Evolutionary conservation across 2,113 vertebrate genomes (phyloP).

Genomic region (Sisor rabdophorus): DNA sequence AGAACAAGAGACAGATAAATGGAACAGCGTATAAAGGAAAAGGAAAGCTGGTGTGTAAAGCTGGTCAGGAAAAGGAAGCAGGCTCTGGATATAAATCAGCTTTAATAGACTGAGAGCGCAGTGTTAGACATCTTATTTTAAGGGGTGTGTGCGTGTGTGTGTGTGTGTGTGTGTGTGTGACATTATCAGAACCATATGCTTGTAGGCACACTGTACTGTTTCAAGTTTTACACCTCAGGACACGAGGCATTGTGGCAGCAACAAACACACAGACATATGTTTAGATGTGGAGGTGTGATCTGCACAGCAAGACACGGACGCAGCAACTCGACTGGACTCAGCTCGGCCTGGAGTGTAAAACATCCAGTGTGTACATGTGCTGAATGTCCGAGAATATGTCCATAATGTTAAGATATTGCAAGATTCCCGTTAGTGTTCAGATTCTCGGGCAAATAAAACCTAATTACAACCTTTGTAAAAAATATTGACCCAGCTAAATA

Average conservation of each 20-base stretch:
- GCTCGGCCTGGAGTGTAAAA: slow-evolving; percentile 1
- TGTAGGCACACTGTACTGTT: slow-evolving; percentile 60
- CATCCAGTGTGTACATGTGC: not conserved
- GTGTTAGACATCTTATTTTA: slow-evolving; percentile 35
- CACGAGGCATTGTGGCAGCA: slow-evolving; percentile 29
- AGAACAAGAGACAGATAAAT: not conserved
- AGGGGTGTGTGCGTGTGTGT: slow-evolving; percentile 25
- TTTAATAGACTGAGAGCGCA: slow-evolving; percentile 34
- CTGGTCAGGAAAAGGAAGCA: slow-evolving; percentile 32
- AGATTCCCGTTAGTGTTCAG: too few species aligned
- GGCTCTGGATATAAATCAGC: slow-evolving; percentile 33
- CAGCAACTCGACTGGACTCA: not conserved
- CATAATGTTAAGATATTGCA: too few species aligned
- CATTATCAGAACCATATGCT: slow-evolving; percentile 60
- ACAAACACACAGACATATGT: slow-evolving; percentile 27
- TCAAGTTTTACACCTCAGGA: slow-evolving; percentile 59
- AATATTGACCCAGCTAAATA: too few species aligned
- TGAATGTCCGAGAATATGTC: not conserved
- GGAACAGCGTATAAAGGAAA: not conserved
- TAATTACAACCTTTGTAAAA: too few species aligned
- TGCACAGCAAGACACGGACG: slow-evolving; percentile 14
- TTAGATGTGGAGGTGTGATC: slow-evolving; percentile 18
- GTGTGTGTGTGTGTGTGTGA: slow-evolving; percentile 8
- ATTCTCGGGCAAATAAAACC: not conserved
- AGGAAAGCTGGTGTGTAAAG: slow-evolving; percentile 2